Percentiles rank a stretch among this genome's conserved stretches.
Conservation (phyloP, 2,113 vertebrate genomes). For the Neopipo cinnamomea region DNA sequence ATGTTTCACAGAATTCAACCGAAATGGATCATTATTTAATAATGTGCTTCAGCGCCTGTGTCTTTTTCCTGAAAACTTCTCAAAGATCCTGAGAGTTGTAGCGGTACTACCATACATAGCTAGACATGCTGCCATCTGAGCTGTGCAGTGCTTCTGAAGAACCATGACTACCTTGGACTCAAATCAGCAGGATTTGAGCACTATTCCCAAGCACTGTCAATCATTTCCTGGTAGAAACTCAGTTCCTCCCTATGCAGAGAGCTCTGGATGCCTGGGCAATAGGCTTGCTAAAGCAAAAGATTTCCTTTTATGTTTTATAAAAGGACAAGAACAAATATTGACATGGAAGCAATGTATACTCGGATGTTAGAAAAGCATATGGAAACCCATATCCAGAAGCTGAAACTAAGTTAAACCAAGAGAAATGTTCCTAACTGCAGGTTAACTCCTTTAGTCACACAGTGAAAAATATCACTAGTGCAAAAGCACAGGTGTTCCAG, state of each 20-base stretch:
- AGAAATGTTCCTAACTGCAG: neutral
- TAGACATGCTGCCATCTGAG: neutral
- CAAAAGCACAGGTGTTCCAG: neutral
- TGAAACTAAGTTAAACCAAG: neutral
- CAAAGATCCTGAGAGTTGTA: neutral
- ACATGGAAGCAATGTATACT: neutral
- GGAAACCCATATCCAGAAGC: neutral
- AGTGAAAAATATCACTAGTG: neutral
- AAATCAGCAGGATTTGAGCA: neutral
- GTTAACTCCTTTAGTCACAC: neutral
- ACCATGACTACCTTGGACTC: neutral
- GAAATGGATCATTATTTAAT: neutral
- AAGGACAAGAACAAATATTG: neutral
- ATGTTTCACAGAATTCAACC: neutral
- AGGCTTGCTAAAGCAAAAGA: neutral
- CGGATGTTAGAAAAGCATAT: accelerated
- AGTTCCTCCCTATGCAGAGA: neutral
- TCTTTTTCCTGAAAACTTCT: neutral
- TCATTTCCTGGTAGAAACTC: neutral
- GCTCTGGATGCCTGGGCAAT: neutral
- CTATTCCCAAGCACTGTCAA: neutral
- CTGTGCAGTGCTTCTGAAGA: neutral
- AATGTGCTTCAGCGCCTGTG: accelerated
- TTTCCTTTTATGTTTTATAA: neutral
- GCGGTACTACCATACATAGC: neutral